Percentiles rank a stretch among this genome's conserved stretches.
Conservation (phyloP, 2,797 vertebrate genomes). For the Chlorospingus semifuscus region DNA sequence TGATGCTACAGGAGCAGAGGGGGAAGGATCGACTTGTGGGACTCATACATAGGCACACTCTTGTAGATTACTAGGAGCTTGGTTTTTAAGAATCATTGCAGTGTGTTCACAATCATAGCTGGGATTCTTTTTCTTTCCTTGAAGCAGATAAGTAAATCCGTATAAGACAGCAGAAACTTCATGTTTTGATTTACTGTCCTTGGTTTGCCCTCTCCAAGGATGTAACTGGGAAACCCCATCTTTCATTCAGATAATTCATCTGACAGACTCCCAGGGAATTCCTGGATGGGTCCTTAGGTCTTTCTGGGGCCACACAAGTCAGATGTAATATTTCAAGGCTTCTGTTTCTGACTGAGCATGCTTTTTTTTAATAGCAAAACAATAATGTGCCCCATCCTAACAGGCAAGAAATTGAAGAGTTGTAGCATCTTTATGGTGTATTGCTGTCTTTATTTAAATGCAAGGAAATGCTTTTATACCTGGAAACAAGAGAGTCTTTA, state of each 20-base stretch:
- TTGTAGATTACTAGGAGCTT: not conserved
- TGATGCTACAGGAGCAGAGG: not conserved
- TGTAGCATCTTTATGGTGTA: fast-evolving
- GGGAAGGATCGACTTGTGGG: fast-evolving
- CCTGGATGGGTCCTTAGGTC: not conserved
- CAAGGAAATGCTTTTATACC: not conserved
- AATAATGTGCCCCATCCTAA: fast-evolving
- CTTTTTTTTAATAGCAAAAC: not conserved
- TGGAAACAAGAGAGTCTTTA: not conserved
- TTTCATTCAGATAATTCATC: not conserved
- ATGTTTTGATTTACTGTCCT: not conserved
- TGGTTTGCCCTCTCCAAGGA: not conserved
- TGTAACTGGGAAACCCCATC: not conserved
- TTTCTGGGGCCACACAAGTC: not conserved
- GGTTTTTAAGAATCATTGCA: not conserved
- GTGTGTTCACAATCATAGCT: not conserved
- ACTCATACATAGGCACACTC: fast-evolving
- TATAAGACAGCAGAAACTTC: fast-evolving
- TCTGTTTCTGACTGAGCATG: not conserved
- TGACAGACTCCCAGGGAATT: not conserved
- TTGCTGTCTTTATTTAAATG: not conserved
- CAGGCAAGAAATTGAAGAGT: fast-evolving
- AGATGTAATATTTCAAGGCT: fast-evolving
- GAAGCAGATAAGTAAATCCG: not conserved
- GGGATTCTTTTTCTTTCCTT: fast-evolving